Percentiles rank a stretch among this genome's conserved stretches.
Evolutionary conservation across 2,113 vertebrate genomes (phyloP).

Genomic region (Mionectes macconnelli): DNA sequence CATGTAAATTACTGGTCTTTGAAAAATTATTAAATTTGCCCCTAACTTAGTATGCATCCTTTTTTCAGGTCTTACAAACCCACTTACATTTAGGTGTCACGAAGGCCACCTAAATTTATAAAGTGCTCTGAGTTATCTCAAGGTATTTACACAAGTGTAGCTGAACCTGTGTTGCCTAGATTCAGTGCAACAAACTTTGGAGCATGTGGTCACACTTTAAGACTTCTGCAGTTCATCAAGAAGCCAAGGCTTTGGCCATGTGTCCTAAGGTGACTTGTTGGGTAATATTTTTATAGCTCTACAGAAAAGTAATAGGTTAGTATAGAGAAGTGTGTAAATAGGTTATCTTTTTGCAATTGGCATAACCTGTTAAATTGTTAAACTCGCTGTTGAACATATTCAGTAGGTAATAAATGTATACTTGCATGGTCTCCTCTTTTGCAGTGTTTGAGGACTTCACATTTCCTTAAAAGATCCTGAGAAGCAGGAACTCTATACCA

Average conservation of each 20-base stretch:
- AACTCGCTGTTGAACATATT: not conserved
- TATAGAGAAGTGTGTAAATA: not conserved
- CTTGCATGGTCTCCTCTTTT: fast-evolving
- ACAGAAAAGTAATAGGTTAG: not conserved
- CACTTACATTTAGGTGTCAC: not conserved
- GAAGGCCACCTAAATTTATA: not conserved
- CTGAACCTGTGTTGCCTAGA: not conserved
- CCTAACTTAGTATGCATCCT: not conserved
- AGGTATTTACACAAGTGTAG: not conserved
- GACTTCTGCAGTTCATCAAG: slow-evolving; percentile 13
- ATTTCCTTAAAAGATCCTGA: not conserved
- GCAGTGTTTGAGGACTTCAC: not conserved
- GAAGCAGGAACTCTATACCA: not conserved
- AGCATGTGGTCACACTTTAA: not conserved
- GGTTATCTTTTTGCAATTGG: not conserved
- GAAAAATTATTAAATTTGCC: not conserved
- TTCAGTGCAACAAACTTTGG: slow-evolving; percentile 16
- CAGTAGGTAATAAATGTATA: not conserved
- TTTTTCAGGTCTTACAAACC: not conserved
- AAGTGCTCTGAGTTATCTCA: not conserved
- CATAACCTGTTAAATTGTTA: not conserved
- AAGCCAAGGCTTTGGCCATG: not conserved
- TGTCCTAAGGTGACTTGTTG: not conserved
- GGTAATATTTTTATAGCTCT: not conserved
- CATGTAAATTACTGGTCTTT: not conserved